Conservation (phyloP, 1,140 invertebrate species). For the Nasonia vitripennis region DNA sequence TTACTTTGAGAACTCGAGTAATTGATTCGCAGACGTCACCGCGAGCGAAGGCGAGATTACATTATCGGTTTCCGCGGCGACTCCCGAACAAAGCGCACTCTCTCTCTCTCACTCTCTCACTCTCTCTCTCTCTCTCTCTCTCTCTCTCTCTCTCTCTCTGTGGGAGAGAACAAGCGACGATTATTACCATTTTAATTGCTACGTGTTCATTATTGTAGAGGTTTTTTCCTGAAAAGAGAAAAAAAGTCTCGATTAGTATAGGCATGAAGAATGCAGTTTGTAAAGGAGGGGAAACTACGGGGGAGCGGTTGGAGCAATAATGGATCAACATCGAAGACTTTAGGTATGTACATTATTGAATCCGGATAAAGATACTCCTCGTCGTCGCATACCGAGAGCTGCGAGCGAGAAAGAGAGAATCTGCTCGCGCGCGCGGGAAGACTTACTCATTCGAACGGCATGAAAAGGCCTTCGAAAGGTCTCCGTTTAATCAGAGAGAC, state of each 20-base stretch:
- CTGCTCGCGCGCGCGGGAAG: neutral
- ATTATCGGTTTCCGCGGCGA: neutral
- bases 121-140: too few relatives aligned
- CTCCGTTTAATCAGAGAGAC: constrained; percentile 15
- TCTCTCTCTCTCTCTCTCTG: too few relatives aligned
- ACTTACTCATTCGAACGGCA: constrained; percentile 31
- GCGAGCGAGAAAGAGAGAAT: constrained; percentile 17
- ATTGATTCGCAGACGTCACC: neutral
- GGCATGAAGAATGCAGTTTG: neutral
- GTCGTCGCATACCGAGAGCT: neutral
- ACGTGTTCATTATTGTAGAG: constrained; percentile 99
- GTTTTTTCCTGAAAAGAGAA: constrained; percentile 93
- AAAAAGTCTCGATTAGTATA: constrained; percentile 63
- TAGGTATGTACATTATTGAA: neutral
- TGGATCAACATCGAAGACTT: neutral
- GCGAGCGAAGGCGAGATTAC: neutral
- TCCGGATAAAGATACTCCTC: neutral
- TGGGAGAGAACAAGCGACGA: neutral
- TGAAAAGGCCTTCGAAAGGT: constrained; percentile 20
- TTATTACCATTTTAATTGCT: constrained; percentile 97
- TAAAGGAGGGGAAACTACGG: neutral
- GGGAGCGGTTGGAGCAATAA: neutral
- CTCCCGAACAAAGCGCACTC: neutral
- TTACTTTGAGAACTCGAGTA: neutral
- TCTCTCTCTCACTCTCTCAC: too few relatives aligned